phyloP scores from a whole-genome alignment of 1,140 invertebrate genomes.

The Zophobas atratus region DNA sequence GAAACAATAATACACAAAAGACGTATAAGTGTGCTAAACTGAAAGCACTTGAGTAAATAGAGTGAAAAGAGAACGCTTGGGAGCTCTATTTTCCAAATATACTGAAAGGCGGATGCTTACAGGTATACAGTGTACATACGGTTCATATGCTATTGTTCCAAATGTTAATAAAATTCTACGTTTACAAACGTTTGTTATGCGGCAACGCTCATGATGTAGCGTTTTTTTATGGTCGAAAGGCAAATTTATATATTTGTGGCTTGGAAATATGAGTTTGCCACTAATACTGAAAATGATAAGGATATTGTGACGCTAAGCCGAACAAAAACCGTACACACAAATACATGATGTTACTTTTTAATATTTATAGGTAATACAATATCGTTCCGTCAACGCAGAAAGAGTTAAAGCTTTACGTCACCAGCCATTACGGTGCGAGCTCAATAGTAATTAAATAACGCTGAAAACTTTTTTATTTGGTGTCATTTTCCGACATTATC shows the following conservation, averaged over 20 bases:
- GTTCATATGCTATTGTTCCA: constrained; percentile 20
- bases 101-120: constrained; percentile 13
- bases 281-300: no score
- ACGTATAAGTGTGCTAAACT: constrained; percentile 29
- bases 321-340: no score
- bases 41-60: constrained; percentile 36
- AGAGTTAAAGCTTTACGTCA: not conserved
- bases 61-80: constrained; percentile 36
- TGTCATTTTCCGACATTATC: constrained; percentile 17
- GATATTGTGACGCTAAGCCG: no score
- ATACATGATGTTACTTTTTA: no score
- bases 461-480: constrained; percentile 18
- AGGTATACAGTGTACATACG: constrained; percentile 23
- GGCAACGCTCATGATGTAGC: constrained; percentile 30
- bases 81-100: constrained; percentile 37
- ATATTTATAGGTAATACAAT: no score
- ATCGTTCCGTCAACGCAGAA: no score
- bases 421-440: not conserved
- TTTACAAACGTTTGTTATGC: constrained; percentile 45
- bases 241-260: no score
- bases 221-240: no score
- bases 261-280: no score
- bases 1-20: constrained; percentile 47
- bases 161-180: constrained; percentile 43
- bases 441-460: constrained; percentile 18